Evolutionary conservation across 2,888 invertebrate species (phyloP).

Genomic region (Synanthedon myopaeformis): DNA sequence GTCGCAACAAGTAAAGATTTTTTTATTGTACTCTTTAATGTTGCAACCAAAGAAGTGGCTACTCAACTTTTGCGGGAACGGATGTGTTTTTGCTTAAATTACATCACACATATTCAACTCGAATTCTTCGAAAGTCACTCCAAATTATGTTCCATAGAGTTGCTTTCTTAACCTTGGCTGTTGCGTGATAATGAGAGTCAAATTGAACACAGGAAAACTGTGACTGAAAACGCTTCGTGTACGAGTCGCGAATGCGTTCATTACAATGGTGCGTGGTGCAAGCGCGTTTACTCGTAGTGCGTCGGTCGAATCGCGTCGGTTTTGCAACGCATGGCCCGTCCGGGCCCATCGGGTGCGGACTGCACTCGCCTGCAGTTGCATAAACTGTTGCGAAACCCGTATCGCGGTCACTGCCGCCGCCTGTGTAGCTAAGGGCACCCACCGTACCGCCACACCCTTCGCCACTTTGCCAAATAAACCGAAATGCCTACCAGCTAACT

Average conservation of each 20-base stretch:
- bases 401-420: slow-evolving; percentile 67
- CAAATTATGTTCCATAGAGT: not conserved
- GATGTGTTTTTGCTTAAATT: too few relatives aligned
- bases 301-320: slow-evolving; percentile 21
- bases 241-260: not conserved
- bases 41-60: too few relatives aligned
- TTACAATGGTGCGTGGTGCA: not conserved
- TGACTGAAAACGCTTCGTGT: not conserved
- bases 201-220: not conserved
- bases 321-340: slow-evolving; percentile 44
- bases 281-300: slow-evolving; percentile 32
- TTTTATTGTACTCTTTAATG: too few relatives aligned
- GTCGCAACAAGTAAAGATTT: too few relatives aligned
- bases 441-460: slow-evolving; percentile 47
- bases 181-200: not conserved
- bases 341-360: slow-evolving; percentile 52
- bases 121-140: slow-evolving; percentile 5
- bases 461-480: slow-evolving; percentile 16
- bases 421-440: slow-evolving; percentile 31
- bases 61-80: too few relatives aligned
- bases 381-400: slow-evolving; percentile 57
- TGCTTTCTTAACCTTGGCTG: not conserved
- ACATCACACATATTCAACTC: not conserved
- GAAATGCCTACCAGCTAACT: not conserved
- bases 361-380: slow-evolving; percentile 63